A percentile compares a stretch with the other conserved stretches of the same genome.
Conservation (phyloP, 2,797 vertebrate species). For the Pantherophis vulpinus region DNA sequence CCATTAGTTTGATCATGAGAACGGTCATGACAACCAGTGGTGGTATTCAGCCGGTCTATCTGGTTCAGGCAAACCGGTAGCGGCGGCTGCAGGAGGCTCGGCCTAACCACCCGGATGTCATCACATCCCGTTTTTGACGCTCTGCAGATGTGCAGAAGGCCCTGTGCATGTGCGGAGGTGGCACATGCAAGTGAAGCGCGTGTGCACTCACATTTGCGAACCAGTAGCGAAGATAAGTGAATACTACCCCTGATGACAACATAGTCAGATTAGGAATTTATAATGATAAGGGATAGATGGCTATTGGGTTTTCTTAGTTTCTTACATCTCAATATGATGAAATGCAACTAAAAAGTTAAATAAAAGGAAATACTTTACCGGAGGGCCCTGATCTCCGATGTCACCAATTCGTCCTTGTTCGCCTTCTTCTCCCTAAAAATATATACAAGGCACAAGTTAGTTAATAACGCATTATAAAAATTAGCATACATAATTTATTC, state of each 20-base stretch:
- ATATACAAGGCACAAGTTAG: constrained; percentile 16
- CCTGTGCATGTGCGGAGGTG: too few species aligned
- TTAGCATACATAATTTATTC: not conserved
- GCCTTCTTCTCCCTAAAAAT: constrained; percentile 89
- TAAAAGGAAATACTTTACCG: constrained; percentile 80
- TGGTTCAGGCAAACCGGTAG: too few species aligned
- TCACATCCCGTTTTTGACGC: too few species aligned
- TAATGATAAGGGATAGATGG: not conserved
- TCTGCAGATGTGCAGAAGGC: too few species aligned
- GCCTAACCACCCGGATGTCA: too few species aligned
- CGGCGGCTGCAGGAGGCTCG: too few species aligned
- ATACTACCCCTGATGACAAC: not conserved
- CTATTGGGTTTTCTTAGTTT: not conserved
- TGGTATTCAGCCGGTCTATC: too few species aligned
- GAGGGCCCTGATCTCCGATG: constrained; percentile 87
- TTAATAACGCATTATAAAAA: not conserved
- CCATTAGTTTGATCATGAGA: too few species aligned
- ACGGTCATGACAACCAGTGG: too few species aligned
- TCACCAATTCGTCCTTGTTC: constrained; percentile 88
- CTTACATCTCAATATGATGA: not conserved
- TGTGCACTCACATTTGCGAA: too few species aligned
- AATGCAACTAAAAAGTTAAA: constrained; percentile 17
- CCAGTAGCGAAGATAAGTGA: too few species aligned
- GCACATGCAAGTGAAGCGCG: too few species aligned
- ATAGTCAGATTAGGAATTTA: not conserved